A percentile compares a stretch with the other conserved stretches of the same genome.
Conservation (phyloP, 2,797 vertebrate genomes). For the Thunnus albacares region DNA sequence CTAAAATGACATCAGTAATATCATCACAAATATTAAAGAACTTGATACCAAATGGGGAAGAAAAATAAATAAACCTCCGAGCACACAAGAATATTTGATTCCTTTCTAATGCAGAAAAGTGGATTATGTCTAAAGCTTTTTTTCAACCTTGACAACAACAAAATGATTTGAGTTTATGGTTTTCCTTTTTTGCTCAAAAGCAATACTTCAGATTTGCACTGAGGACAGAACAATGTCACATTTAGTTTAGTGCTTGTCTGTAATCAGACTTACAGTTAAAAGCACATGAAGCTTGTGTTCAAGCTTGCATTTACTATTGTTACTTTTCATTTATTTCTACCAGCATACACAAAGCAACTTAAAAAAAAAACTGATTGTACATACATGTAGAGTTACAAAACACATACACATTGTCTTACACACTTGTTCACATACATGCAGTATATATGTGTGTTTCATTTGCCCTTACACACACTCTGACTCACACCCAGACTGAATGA, state of each 20-base stretch:
- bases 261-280: conserved; percentile 40
- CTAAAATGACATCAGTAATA: conserved; percentile 5
- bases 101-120: conserved; percentile 50
- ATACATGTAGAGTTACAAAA: not conserved
- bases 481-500: conserved; percentile 1
- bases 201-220: conserved; percentile 40
- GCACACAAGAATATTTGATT: conserved; percentile 44
- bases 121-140: conserved; percentile 57
- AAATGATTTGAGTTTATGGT: conserved; percentile 43
- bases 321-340: conserved; percentile 3
- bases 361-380: not conserved
- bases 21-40: conserved; percentile 13
- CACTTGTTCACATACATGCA: not conserved
- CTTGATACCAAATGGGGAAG: conserved; percentile 7
- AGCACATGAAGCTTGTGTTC: conserved; percentile 15
- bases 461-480: not conserved
- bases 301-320: not conserved
- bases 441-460: not conserved
- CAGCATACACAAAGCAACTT: not conserved
- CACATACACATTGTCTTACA: not conserved
- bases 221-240: conserved; percentile 18
- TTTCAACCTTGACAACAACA: conserved; percentile 34
- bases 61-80: conserved; percentile 38
- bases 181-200: conserved; percentile 29
- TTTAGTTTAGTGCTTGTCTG: conserved; percentile 36